Base-by-base conservation (phyloP, 2,888 invertebrate species). In the Copidosoma aretas region DNA sequence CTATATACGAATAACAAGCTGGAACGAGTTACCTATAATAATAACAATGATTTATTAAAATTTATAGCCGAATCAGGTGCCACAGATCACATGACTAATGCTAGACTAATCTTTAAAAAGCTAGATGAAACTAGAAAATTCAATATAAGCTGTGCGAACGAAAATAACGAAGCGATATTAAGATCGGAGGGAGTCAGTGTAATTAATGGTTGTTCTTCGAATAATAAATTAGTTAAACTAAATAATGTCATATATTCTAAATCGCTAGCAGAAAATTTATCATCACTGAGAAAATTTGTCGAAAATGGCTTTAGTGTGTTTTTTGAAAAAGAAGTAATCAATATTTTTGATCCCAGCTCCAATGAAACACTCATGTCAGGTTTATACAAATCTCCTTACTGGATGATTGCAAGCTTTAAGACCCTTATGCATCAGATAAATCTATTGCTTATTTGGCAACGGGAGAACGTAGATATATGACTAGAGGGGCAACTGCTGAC, bases 221-320 rank as follows among this genome's bases (percentile, higher is more conserved):
- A 60, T 12, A 19, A 59, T n/a, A 17, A 25, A 12, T 51, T 19
- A 56, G 25, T 57, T 10, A 22, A 21, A 8, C 32, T 61, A 51
- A 15, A 56, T 10, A 67, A 67, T 15, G 67, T 67, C 1, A 61
- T 67, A 1, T 67, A n/a, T 51, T 46, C 52, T 5, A 19, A 52
- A 19, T 25, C 39, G 1, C 41, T 62, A 10, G 12, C 53, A 15
- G 67, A 71, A 58, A 71, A 71, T 43, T n/a, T 67, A 19, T 57
- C 69, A 17, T 69, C 68, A 21, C 43, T 71, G 15, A 54, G 71
- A 58, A 64, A 67, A 22, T 71, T 71, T 58, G 54, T n/a, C 64
- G 19, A 64, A 71, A 32, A 51, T 41, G 41, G 61, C 59, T 1
- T 64, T 63, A 21, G 10, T 41, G 46, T 69, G 19, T 57, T 52